A percentile compares a stretch with the other conserved stretches of the same genome.
Conservation (phyloP, 2,797 vertebrate genomes). For the Lagodon rhomboides region DNA sequence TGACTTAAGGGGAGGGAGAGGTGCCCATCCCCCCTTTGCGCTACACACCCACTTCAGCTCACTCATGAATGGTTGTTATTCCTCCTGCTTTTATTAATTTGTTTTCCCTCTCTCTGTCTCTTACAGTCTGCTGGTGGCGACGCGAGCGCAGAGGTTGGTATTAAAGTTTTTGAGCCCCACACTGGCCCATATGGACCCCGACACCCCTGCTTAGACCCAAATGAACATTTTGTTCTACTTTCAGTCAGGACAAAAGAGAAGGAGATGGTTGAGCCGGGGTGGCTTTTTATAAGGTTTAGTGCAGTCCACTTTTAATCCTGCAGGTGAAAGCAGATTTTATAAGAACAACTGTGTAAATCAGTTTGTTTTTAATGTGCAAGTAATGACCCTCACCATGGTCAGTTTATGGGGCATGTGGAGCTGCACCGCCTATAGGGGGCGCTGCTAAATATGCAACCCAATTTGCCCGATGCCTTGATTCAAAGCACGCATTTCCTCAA, state of each 20-base stretch:
- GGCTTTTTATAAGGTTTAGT: neutral
- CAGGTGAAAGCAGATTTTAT: neutral
- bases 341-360: neutral
- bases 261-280: neutral
- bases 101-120: conserved; percentile 43
- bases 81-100: conserved; percentile 54
- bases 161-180: neutral
- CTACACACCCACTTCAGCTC: conserved; percentile 78
- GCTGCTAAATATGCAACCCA: neutral
- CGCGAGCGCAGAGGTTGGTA: conserved; percentile 73
- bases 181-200: neutral
- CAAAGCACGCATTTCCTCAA: too few relatives aligned
- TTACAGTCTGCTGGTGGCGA: conserved; percentile 66
- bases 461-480: neutral
- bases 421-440: conserved; percentile 36
- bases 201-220: conserved; percentile 4
- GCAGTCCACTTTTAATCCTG: neutral
- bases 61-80: conserved; percentile 67
- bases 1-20: conserved; percentile 67
- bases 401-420: neutral
- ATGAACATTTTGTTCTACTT: conserved; percentile 63
- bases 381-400: neutral
- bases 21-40: conserved; percentile 75
- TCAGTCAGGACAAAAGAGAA: neutral
- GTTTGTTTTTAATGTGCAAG: neutral